Conservation (phyloP, 2,888 invertebrate genomes). For the Tolmerus cingulatus region DNA sequence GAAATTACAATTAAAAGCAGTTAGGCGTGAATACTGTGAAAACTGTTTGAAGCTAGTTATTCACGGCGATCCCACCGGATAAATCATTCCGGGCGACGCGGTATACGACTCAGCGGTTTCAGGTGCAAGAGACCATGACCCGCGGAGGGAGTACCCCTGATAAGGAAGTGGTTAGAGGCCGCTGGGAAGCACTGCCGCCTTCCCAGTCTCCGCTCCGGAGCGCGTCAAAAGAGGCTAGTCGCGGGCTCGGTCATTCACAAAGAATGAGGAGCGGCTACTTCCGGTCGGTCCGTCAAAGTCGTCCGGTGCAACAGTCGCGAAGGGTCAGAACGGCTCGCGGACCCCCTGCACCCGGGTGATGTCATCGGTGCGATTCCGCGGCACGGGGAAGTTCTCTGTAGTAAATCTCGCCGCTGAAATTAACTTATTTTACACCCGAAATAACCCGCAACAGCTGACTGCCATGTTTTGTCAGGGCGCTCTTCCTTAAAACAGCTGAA, state of each 20-base stretch:
- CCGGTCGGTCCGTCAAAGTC: conserved; percentile 17
- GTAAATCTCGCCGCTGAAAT: not conserved
- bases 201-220: not conserved
- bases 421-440: not conserved
- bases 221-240: not conserved
- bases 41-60: not conserved
- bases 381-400: conserved; percentile 1
- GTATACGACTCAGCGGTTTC: not conserved
- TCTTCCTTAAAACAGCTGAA: conserved; percentile 33
- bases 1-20: not conserved
- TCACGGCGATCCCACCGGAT: not conserved
- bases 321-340: no score
- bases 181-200: not conserved
- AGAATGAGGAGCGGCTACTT: conserved; percentile 18
- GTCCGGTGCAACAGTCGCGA: not conserved
- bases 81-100: not conserved
- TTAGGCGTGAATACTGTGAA: not conserved
- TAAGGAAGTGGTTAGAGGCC: not conserved
- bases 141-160: not conserved
- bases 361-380: conserved; percentile 10
- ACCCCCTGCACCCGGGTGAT: not conserved
- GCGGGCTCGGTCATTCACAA: not conserved
- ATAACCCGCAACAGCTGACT: conserved; percentile 29
- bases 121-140: conserved; percentile 34
- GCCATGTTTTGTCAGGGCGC: conserved; percentile 24